Percentiles rank a stretch among this genome's conserved stretches.
These are phyloP conservation scores for Drosophila macrospina DNA, from an alignment of 2,888 invertebrate species.

Conservation along the genomic window DNA sequence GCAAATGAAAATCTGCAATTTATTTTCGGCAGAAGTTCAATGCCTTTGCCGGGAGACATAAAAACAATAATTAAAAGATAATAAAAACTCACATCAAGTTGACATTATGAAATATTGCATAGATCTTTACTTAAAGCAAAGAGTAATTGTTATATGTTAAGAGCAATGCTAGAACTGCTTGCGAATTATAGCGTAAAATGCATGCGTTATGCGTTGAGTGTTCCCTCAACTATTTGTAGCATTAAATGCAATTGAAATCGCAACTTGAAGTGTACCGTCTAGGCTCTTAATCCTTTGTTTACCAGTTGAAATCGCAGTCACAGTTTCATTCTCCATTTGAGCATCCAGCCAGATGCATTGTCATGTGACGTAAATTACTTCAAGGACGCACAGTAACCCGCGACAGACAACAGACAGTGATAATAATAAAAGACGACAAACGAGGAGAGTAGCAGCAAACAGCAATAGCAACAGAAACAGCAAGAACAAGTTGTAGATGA, in stretches of 20 bases:
- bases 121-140: background rate
- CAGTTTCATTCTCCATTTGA: background rate
- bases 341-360: constrained; percentile 31
- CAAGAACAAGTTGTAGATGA: background rate
- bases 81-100: background rate
- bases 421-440: constrained; percentile 54
- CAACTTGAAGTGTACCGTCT: constrained; percentile 25
- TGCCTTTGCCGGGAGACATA: constrained; percentile 41
- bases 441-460: constrained; percentile 7
- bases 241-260: constrained; percentile 15
- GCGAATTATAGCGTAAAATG: constrained; percentile 1
- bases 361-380: constrained; percentile 74
- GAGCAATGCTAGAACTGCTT: constrained; percentile 7
- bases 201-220: background rate
- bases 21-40: constrained; percentile 55
- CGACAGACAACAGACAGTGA: constrained; percentile 58
- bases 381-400: constrained; percentile 78
- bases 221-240: constrained; percentile 31
- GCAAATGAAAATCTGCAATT: background rate
- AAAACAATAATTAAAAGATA: background rate
- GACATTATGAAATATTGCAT: background rate
- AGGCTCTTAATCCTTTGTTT: constrained; percentile 37
- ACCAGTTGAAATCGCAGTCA: constrained; percentile 4
- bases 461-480: constrained; percentile 30
- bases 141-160: too few species aligned